A percentile compares a stretch with the other conserved stretches of the same genome.
These are phyloP conservation scores for Odobenus rosmarus DNA, from an alignment of 2,113 vertebrate species.

Conservation along the genomic window DNA sequence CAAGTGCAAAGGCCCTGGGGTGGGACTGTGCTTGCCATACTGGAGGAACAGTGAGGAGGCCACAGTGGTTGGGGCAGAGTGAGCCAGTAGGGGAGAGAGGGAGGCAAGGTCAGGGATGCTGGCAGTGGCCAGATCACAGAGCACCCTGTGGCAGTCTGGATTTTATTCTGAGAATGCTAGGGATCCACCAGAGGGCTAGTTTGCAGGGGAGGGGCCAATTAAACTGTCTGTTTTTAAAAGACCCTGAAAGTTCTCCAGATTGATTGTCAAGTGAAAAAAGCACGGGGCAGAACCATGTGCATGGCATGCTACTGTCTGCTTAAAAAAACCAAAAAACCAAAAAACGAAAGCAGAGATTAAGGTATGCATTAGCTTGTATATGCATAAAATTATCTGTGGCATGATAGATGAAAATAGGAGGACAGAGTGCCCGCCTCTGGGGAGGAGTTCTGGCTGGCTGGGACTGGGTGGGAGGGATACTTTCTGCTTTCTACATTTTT, in stretches of 20 bases:
- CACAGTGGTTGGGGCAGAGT: neutral
- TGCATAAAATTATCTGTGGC: neutral
- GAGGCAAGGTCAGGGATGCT: neutral
- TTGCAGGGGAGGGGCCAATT: neutral
- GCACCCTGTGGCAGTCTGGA: neutral
- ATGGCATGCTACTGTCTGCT: neutral
- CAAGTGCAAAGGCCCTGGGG: slow-evolving; percentile 36
- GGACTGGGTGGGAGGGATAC: neutral
- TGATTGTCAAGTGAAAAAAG: neutral
- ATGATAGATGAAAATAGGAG: neutral
- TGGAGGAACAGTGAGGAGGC: neutral
- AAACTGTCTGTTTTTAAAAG: neutral
- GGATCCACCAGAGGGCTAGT: neutral
- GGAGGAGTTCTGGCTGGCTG: neutral
- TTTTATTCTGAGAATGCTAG: neutral
- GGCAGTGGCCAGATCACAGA: neutral
- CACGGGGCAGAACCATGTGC: neutral
- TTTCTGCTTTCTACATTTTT: slow-evolving; percentile 32
- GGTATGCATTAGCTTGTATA: neutral
- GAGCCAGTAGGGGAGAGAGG: neutral
- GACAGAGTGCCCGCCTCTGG: neutral
- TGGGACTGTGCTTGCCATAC: neutral
- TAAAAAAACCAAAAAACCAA: neutral
- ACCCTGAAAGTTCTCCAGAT: slow-evolving; percentile 23
- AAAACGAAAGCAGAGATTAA: neutral